These are phyloP conservation scores for Chiroxiphia lanceolata DNA, from an alignment of 2,797 vertebrate species.

Conservation along the genomic window DNA sequence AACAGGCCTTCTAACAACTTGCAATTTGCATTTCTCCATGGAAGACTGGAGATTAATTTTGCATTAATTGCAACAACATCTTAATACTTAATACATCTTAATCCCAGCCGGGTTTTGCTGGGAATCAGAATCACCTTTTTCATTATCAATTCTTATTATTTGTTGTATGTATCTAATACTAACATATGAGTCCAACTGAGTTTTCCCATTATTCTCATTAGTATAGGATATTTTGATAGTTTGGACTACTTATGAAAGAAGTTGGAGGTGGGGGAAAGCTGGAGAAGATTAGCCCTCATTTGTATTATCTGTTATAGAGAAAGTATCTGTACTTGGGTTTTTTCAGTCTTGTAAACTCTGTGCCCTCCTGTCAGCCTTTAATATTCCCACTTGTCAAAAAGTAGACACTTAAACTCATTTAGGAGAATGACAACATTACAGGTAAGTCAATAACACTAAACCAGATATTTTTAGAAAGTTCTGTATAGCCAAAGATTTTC, in stretches of 20 bases:
- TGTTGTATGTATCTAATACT: not conserved
- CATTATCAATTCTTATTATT: conserved; percentile 10
- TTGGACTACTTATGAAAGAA: not conserved
- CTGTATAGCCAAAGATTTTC: not conserved
- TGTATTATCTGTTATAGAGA: not conserved
- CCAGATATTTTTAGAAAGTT: not conserved
- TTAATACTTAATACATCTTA: too few species aligned
- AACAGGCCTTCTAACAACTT: conserved; percentile 46
- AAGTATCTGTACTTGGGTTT: not conserved
- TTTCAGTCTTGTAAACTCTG: not conserved
- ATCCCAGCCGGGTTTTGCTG: not conserved
- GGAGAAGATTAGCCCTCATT: not conserved
- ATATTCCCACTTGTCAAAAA: not conserved
- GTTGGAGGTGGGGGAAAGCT: not conserved
- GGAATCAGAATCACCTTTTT: not conserved
- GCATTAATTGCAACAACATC: conserved; percentile 55
- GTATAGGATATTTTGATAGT: not conserved
- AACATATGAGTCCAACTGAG: not conserved
- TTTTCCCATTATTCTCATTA: not conserved
- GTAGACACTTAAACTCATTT: not conserved
- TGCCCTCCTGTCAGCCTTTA: not conserved
- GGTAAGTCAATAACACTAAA: not conserved
- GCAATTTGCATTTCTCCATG: conserved; percentile 45
- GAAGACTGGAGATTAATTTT: conserved; percentile 55
- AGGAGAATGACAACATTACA: not conserved